Percentiles rank a stretch among this genome's conserved stretches.
These are phyloP conservation scores for Homarus gammarus DNA, from an alignment of 2,888 invertebrate genomes.

Conservation along the genomic window DNA sequence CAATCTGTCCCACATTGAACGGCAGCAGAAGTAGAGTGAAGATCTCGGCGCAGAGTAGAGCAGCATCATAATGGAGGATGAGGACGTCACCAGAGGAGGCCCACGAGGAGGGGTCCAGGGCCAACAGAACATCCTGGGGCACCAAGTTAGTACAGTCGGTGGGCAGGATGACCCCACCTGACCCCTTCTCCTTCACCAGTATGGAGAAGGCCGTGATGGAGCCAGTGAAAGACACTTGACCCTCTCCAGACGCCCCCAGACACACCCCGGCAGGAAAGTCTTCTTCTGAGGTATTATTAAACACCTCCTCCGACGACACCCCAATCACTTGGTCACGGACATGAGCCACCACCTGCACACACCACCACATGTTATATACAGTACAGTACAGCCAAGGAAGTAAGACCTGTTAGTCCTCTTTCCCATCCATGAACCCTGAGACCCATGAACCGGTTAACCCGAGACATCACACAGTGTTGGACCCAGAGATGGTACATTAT, in stretches of 20 bases:
- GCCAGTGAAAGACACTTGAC: background rate
- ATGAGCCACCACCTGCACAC: too few species aligned
- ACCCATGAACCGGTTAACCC: too few species aligned
- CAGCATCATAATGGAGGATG: background rate
- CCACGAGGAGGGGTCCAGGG: constrained; percentile 1
- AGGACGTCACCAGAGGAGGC: background rate
- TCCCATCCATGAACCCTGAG: too few species aligned
- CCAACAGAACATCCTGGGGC: background rate
- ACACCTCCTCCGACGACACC: too few species aligned
- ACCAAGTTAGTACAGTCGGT: constrained; percentile 10
- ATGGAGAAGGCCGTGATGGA: background rate
- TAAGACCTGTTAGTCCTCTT: too few species aligned
- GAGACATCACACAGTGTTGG: too few species aligned
- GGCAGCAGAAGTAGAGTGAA: background rate
- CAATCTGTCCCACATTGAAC: background rate
- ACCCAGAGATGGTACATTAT: too few species aligned
- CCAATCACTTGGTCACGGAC: too few species aligned
- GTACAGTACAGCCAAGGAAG: too few species aligned
- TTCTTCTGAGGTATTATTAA: too few species aligned
- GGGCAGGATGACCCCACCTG: background rate
- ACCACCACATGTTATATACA: too few species aligned
- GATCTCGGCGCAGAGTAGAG: background rate
- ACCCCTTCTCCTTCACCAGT: too few species aligned
- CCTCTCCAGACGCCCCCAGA: background rate
- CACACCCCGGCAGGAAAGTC: background rate